phyloP scores from a whole-genome alignment of 2,113 vertebrate species.

The Corythornis cristatus region DNA sequence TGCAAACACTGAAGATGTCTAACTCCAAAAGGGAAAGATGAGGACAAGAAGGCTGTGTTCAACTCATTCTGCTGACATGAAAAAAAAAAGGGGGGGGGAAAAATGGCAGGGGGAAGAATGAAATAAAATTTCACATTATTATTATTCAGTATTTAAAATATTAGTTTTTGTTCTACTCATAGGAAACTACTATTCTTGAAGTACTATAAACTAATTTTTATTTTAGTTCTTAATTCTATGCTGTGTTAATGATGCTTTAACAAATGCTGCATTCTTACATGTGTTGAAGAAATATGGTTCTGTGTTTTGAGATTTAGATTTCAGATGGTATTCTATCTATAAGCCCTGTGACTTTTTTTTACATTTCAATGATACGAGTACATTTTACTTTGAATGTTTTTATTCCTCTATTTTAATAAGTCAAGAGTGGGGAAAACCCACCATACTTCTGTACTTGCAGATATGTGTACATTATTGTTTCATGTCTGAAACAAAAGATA shows the following conservation, averaged over 20 bases:
- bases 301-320: not conserved
- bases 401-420: not conserved
- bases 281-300: not conserved
- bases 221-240: not conserved
- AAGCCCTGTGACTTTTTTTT: not conserved
- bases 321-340: not conserved
- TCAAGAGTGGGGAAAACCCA: accelerated
- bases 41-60: not conserved
- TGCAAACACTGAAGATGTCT: not conserved
- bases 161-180: not conserved
- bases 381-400: not conserved
- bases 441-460: not conserved
- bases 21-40: not conserved
- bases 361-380: not conserved
- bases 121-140: not conserved
- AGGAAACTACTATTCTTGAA: not conserved
- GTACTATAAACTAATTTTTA: not conserved
- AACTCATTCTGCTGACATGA: not conserved
- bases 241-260: not conserved
- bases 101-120: not conserved
- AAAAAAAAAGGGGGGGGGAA: not conserved
- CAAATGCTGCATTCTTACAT: not conserved
- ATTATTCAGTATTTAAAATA: not conserved
- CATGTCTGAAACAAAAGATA: not conserved
- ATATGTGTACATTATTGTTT: not conserved